Evolutionary conservation across 1,140 invertebrate genomes (phyloP).

Genomic region (Phymorhynchus buccinoides): DNA sequence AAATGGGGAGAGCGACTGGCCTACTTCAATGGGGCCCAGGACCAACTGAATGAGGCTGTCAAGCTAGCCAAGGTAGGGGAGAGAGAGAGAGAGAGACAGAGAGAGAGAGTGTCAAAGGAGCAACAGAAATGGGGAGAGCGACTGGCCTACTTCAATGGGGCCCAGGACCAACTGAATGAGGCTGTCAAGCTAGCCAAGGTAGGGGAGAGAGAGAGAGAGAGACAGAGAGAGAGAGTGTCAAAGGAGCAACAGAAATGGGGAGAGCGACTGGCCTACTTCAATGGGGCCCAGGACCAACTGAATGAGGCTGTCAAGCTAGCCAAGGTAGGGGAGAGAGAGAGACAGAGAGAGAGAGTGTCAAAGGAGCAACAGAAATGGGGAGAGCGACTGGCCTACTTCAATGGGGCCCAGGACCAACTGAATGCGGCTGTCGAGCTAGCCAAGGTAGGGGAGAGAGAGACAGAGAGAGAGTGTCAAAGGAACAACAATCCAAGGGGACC

Average conservation of each 20-base stretch:
- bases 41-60: conserved; percentile 85
- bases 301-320: conserved; percentile 85
- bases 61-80: conserved; percentile 81
- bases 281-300: conserved; percentile 86
- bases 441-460: too few species aligned
- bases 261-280: conserved; percentile 88
- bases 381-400: conserved; percentile 88
- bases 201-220: too few species aligned
- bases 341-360: too few species aligned
- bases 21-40: conserved; percentile 85
- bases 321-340: too few species aligned
- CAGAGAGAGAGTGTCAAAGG: too few species aligned
- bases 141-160: conserved; percentile 87
- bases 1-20: conserved; percentile 87
- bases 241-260: conserved; percentile 90
- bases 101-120: conserved; percentile 93
- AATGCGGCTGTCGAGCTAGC: conserved; percentile 85
- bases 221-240: too few species aligned
- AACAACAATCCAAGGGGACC: too few species aligned
- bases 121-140: conserved; percentile 87
- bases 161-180: conserved; percentile 85
- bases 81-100: too few species aligned
- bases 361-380: conserved; percentile 90
- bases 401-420: conserved; percentile 86
- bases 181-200: conserved; percentile 84